Conservation (phyloP, 2,797 vertebrate genomes). For the Potorous gilbertii region DNA sequence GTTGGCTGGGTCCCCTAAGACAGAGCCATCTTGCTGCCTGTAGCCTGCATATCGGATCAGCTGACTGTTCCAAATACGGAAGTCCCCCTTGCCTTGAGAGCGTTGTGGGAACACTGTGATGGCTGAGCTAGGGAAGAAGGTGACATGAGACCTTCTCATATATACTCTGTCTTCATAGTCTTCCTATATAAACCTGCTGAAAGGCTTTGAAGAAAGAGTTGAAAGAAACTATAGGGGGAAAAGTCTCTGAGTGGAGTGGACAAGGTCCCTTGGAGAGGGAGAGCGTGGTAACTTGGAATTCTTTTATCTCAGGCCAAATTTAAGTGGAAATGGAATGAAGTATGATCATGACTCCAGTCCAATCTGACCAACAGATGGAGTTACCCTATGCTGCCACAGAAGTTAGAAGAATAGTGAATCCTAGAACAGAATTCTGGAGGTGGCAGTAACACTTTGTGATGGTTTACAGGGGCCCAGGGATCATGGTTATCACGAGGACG, state of each 20-base stretch:
- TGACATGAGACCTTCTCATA: constrained; percentile 4
- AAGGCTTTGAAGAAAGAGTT: not conserved
- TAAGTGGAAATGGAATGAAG: not conserved
- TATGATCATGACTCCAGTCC: not conserved
- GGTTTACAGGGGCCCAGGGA: not conserved
- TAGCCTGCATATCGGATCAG: constrained; percentile 87
- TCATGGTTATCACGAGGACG: not conserved
- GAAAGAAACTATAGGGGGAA: too few relatives aligned
- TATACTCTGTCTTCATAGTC: not conserved
- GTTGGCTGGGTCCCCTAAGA: constrained; percentile 83
- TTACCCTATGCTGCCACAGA: not conserved
- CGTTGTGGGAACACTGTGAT: constrained; percentile 88
- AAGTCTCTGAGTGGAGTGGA: not conserved
- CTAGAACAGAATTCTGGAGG: not conserved
- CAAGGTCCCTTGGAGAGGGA: fast-evolving
- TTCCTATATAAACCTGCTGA: not conserved
- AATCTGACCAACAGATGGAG: not conserved
- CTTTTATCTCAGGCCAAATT: not conserved
- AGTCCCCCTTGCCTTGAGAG: constrained; percentile 77
- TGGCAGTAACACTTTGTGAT: not conserved
- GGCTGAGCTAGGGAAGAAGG: constrained; percentile 80
- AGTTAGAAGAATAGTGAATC: not conserved
- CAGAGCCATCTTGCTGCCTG: constrained; percentile 81
- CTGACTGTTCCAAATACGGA: constrained; percentile 88
- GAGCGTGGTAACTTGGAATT: not conserved